These are phyloP conservation scores for Cheirogaleus medius DNA, from an alignment of 2,113 vertebrate genomes.

Conservation along the genomic window DNA sequence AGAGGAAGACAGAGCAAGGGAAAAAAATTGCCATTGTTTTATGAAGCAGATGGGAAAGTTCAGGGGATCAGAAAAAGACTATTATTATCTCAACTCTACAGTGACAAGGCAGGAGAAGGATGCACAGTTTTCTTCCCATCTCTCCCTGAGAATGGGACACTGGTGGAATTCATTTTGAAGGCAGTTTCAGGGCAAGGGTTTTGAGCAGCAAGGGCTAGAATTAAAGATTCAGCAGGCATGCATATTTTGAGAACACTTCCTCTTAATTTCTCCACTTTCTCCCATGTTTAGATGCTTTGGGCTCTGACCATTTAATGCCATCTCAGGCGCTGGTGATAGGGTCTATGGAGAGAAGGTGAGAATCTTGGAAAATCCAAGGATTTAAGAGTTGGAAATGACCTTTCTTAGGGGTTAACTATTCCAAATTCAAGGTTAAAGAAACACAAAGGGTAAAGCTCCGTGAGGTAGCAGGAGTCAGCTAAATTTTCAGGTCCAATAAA, in stretches of 20 bases:
- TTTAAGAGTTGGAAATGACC: neutral
- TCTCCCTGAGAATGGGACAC: constrained; percentile 59
- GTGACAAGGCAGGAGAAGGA: constrained; percentile 83
- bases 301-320: neutral
- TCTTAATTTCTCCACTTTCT: neutral
- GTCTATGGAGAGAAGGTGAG: neutral
- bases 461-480: neutral
- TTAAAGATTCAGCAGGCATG: neutral
- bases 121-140: constrained; percentile 67
- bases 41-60: constrained; percentile 90
- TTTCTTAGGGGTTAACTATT: neutral
- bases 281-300: neutral
- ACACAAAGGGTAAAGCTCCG: neutral
- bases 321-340: neutral
- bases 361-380: neutral
- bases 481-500: neutral
- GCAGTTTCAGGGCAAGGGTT: neutral
- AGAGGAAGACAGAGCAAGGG: constrained; percentile 79
- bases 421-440: constrained; percentile 22
- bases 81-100: constrained; percentile 87
- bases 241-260: neutral
- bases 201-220: neutral
- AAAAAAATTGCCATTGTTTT: constrained; percentile 89
- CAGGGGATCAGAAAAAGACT: constrained; percentile 89
- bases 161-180: constrained; percentile 71